Evolutionary conservation across 2,888 invertebrate species (phyloP).

Genomic region (Trypoxylon attenuatum): DNA sequence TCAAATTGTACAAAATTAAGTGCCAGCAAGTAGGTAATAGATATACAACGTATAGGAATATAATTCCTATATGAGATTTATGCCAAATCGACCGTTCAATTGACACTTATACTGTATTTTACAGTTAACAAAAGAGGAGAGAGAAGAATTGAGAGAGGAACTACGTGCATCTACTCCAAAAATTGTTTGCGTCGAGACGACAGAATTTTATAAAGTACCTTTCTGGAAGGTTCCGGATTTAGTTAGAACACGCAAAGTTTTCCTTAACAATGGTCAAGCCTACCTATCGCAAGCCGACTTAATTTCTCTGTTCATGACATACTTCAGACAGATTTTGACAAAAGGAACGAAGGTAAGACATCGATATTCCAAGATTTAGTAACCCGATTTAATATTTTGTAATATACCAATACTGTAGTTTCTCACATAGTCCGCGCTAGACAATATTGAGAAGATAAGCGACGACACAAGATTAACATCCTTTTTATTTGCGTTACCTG

Average conservation of each 20-base stretch:
- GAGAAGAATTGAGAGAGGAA: constrained; percentile 77
- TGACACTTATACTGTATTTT: constrained; percentile 16
- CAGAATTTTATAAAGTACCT: constrained; percentile 87
- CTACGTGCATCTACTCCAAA: constrained; percentile 73
- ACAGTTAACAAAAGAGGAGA: constrained; percentile 82
- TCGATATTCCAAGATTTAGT: not conserved
- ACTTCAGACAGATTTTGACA: constrained; percentile 83
- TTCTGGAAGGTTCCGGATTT: constrained; percentile 92
- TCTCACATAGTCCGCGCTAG: constrained; percentile 78
- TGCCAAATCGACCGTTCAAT: constrained; percentile 12
- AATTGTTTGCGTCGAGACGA: constrained; percentile 78
- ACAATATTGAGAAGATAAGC: constrained; percentile 84
- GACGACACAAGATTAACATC: constrained; percentile 88
- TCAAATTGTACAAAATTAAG: constrained; percentile 81
- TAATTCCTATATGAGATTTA: not conserved
- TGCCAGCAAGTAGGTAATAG: constrained; percentile 76
- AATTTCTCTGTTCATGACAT: constrained; percentile 86
- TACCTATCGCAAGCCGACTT: constrained; percentile 92
- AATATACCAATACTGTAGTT: constrained; percentile 1
- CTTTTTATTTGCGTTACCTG: constrained; percentile 86
- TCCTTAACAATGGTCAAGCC: constrained; percentile 87
- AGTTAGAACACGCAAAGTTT: constrained; percentile 86
- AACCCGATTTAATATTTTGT: constrained; percentile 15
- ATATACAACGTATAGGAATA: not conserved
- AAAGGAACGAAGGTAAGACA: constrained; percentile 80